Base-by-base conservation (phyloP, 2,888 invertebrate species). In the Poecilobothrus nobilitatus region DNA sequence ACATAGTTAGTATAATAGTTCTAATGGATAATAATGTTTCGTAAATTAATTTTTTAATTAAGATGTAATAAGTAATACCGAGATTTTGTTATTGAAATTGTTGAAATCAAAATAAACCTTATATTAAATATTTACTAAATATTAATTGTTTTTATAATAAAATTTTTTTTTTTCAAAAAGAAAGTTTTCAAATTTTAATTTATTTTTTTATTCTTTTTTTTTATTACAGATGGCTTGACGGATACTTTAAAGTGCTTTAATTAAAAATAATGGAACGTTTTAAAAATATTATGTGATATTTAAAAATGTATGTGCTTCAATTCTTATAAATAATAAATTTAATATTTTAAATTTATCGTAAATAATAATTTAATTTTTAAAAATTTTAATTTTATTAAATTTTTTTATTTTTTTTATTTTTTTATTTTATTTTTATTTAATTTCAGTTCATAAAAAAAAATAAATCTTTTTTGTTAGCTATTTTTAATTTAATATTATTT, bases 251-350 rank as follows among this genome's bases (percentile, higher is more conserved):
- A 53, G 53, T 53, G 53, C 6, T 53, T 53, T 12, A 53, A 53
- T 18, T 53, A 12, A 18, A 6, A 6, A 63, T 18, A 63, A 63
- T 63, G 63, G 22, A 63, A 63, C 63, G 63, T 63, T 63, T 63
- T 63, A 63, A 63, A 63, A 21, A 12, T 27, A 63, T 63, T 22
- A 63, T 63, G 63, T 63, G 63, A 63, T 63, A 63, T 63, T 63
- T 22, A 63, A 22, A 63, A 63, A 63, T 27, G 63, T 63, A 63
- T 63, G 63, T 63, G 63, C 9, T 62, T 8, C 10, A 21, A 62
- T 20, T 27, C 27, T 27, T 27, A 27, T 27, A 5, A 27, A 27
- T 27, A 27, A 27, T 27, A 27, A 27, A 27, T 27, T 27, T 4
- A 27, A 27, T 27, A 27, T 27, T 27, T 27, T 27, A 27, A 27